Evolutionary conservation across 2,113 vertebrate genomes (phyloP).

Genomic region (Ceyx cyanopectus): DNA sequence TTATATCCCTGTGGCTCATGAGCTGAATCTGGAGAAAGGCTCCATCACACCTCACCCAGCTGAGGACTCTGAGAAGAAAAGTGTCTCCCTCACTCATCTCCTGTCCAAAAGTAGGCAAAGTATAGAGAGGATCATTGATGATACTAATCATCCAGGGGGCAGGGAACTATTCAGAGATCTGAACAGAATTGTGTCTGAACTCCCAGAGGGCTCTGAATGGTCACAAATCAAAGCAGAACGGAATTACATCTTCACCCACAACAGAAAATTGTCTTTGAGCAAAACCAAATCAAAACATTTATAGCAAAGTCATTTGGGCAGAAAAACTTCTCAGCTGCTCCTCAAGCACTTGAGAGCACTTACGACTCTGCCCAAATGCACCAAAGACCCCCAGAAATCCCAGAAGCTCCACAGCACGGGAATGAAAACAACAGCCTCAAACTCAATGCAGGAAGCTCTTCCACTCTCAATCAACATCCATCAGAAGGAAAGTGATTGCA

Average conservation of each 20-base stretch:
- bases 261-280: not conserved
- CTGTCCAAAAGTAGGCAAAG: not conserved
- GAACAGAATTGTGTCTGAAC: not conserved
- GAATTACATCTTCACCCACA: not conserved
- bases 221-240: not conserved
- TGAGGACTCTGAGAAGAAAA: not conserved
- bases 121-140: not conserved
- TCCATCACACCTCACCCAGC: not conserved
- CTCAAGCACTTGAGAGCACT: not conserved
- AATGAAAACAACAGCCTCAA: not conserved
- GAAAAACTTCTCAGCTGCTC: slow-evolving; percentile 5
- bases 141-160: not conserved
- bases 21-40: not conserved
- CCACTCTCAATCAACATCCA: accelerated
- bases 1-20: not conserved
- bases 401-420: not conserved
- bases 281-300: not conserved
- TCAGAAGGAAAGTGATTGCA: not conserved
- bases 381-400: not conserved
- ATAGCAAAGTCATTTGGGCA: not conserved
- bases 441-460: not conserved
- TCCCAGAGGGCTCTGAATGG: not conserved
- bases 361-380: not conserved
- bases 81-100: not conserved
- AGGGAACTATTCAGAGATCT: not conserved